Evolutionary conservation across 2,113 vertebrate species (phyloP), one percentile per base, ranked within the genome.

Genomic region (Onychostoma macrolepis): DNA sequence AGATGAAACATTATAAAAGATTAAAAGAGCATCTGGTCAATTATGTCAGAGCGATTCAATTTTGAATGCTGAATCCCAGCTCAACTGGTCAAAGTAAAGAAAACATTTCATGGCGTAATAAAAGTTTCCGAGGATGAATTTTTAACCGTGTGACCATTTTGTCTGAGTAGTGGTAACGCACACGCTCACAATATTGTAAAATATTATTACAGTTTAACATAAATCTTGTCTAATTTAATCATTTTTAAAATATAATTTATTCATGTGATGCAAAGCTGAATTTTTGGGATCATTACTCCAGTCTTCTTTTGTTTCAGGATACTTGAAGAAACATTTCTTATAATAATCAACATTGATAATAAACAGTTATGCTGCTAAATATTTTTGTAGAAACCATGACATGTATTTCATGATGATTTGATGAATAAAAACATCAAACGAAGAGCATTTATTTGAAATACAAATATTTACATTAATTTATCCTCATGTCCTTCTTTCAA

Each of bases 1-100:
- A 84, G 58, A 79, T 56, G 15, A 43, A 79, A 50, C 26, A 71
- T 77, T 56, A 84, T 87, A 3, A 87, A 87, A 74, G 50, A 88
- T 87, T 85, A 61, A 87, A 79, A 67, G 50, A 74, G 56, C 86
- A 87, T 82, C 86, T 87, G 80, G 53, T 41, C 48, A 84, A 19
- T 80, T 28, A 71, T 65, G 26, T 80, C 33, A 76, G 63, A 65
- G 17, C n/a, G 13, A 87, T 76, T 10, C 4, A 26, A 56, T 41
- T 67, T 76, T 50, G 17, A 65, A 30, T 87, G 71, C 19, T 28
- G 15, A 33, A 28, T 71, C 63, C 63, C 61, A 72, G 36, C 33
- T 80, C 30, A 36, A 53, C 48, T 69, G 45, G 48, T 71, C 63
- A 26, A 48, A 36, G 13, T 53, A 21, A 38, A 58, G 0, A 13